Base-by-base conservation (phyloP, 92 coral and sea anemone genomes). In the Paragorgia papillata region DNA sequence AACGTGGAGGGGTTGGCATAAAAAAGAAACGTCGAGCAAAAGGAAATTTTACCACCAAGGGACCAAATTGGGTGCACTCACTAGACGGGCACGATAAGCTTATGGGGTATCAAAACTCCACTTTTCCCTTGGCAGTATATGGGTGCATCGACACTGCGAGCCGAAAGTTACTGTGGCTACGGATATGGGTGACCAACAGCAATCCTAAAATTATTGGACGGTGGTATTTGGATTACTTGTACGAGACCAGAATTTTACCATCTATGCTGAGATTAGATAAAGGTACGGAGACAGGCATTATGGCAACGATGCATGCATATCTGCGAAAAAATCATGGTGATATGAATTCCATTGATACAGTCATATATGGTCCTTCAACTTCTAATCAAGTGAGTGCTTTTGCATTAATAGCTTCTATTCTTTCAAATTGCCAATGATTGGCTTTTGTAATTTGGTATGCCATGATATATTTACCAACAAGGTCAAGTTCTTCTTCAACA, bases 91-190 rank as follows among this genome's bases (percentile, higher is more conserved):
- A 79, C 33, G 79, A 79, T 19, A 79, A 79, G 24, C 83, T 79
- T 14, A 66, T 66, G 83, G 83, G 79, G 21, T 71, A 80, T 32
- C 85, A 80, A 74, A 71, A 80, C 44, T 65, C 83, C 48, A 37
- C 43, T 4, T 37, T 37, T 10, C 43, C 43, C 10, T 37, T 83
- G 35, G 87, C 87, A 33, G 22, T 84, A 39, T 78, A 84, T 79
- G 88, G 88, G 22, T 84, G 88, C 64, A 35, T 84, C 20, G 80
- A 83, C 50, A 65, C 83, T 30, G 79, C 87, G 19, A 83, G 87
- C 73, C 33, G 79, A 20, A 66, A 83, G 60, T 78, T 78, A 13
- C 65, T 84, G 26, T 78, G 79, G 84, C 35, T 67, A 34, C 35
- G 61, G 41, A 73, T 78, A n/a, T n/a, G n/a, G n/a, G n/a, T n/a